phyloP scores from a whole-genome alignment of 1,140 invertebrate genomes.

The Geopemphigus sp. region DNA sequence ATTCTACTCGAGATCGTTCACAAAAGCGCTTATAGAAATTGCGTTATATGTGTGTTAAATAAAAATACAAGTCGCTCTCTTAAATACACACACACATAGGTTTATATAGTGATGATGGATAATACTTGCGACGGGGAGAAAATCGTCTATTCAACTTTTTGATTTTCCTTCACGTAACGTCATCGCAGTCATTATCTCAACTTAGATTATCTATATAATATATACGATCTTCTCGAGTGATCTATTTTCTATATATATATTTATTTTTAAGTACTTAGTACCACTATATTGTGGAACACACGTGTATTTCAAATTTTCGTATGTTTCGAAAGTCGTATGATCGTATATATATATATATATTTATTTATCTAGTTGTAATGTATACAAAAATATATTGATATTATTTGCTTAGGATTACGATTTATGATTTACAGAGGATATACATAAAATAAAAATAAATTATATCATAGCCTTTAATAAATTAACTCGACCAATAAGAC shows the following conservation, averaged over 20 bases:
- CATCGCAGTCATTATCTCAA: not conserved
- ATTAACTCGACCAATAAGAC: too few relatives aligned
- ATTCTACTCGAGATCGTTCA: not conserved
- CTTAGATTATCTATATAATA: not conserved
- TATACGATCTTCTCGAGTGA: not conserved
- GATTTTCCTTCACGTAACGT: not conserved
- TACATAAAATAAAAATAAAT: too few relatives aligned
- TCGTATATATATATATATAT: too few relatives aligned
- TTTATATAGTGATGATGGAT: not conserved
- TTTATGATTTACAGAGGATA: too few relatives aligned
- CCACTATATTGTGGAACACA: too few relatives aligned
- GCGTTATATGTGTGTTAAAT: slow-evolving; percentile 14
- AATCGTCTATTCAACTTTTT: slow-evolving; percentile 22
- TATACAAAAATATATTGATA: too few relatives aligned
- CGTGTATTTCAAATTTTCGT: too few relatives aligned
- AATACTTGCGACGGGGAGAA: not conserved
- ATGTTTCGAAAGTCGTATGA: too few relatives aligned
- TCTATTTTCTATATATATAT: not conserved
- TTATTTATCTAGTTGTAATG: too few relatives aligned
- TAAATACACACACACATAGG: not conserved
- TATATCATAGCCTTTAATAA: too few relatives aligned
- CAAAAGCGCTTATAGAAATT: slow-evolving; percentile 15
- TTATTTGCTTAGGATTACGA: too few relatives aligned
- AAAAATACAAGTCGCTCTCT: slow-evolving; percentile 1
- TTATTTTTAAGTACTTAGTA: not conserved